Conservation (phyloP, 2,888 invertebrate genomes). For the Lathronympha strigana region DNA sequence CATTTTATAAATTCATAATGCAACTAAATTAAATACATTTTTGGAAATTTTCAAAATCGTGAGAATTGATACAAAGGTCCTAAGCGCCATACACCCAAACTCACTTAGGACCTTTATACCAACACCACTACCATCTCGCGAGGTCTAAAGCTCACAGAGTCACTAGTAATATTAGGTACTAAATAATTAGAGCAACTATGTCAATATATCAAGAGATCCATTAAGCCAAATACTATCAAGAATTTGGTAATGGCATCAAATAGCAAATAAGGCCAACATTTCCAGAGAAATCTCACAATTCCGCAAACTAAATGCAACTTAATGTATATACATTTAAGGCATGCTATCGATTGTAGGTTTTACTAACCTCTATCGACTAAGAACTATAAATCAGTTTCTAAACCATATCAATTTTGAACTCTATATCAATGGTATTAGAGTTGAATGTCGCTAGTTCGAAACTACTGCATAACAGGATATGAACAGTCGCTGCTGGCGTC, state of each 20-base stretch:
- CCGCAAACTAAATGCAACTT: neutral
- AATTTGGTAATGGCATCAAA: conserved; percentile 12
- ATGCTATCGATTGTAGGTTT: neutral
- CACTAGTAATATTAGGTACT: neutral
- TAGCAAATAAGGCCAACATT: conserved; percentile 8
- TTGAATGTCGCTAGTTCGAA: conserved; percentile 31
- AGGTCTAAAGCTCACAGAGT: too few species aligned
- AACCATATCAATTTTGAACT: neutral
- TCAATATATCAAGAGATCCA: neutral
- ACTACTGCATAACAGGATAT: conserved; percentile 60
- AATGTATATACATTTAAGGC: conserved; percentile 1
- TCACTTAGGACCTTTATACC: too few species aligned
- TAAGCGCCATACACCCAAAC: too few species aligned
- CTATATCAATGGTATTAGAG: neutral
- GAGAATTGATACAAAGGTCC: too few species aligned
- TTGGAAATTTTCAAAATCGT: too few species aligned
- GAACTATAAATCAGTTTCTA: conserved; percentile 3
- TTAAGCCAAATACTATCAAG: conserved; percentile 8
- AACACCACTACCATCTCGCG: too few species aligned
- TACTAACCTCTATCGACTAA: conserved; percentile 7
- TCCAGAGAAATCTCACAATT: neutral
- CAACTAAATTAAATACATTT: too few species aligned
- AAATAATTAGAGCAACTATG: neutral
- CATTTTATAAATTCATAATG: too few species aligned
- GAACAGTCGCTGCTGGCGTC: conserved; percentile 64